Evolutionary conservation across 2,113 vertebrate genomes (phyloP).

Genomic region (Tychaedon coryphoeus): DNA sequence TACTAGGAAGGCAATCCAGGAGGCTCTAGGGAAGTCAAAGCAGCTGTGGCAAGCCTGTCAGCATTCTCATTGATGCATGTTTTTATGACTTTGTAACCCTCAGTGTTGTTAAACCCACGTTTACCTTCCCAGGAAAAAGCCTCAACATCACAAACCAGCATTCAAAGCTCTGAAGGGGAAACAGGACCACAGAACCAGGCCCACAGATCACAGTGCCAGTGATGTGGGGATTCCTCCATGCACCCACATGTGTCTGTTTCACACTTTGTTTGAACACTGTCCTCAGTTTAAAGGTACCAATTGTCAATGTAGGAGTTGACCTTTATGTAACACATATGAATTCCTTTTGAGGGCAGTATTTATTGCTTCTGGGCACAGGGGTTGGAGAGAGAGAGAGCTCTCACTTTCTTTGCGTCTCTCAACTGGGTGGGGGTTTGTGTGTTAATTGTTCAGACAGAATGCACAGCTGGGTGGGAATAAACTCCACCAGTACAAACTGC

Average conservation of each 20-base stretch:
- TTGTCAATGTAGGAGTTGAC: neutral
- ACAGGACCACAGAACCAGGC: neutral
- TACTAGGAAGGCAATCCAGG: neutral
- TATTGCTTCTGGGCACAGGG: neutral
- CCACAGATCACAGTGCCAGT: rapidly evolving
- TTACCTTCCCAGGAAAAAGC: neutral
- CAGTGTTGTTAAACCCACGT: rapidly evolving
- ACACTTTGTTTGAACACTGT: neutral
- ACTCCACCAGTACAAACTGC: neutral
- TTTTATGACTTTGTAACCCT: neutral
- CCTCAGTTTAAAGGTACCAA: neutral
- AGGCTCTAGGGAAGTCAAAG: neutral
- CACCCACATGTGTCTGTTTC: rapidly evolving
- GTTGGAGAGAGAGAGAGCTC: neutral
- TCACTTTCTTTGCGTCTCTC: neutral
- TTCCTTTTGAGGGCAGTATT: neutral
- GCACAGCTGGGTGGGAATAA: neutral
- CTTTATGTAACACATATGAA: neutral
- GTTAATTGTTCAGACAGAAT: neutral
- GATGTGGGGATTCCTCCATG: neutral
- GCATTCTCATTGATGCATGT: rapidly evolving
- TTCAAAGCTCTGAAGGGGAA: neutral
- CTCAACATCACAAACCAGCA: neutral
- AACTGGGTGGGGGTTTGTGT: rapidly evolving
- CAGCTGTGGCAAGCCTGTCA: neutral